A percentile compares a stretch with the other conserved stretches of the same genome.
These are phyloP conservation scores for Cuniculus paca DNA, from an alignment of 2,797 vertebrate genomes.

Conservation along the genomic window DNA sequence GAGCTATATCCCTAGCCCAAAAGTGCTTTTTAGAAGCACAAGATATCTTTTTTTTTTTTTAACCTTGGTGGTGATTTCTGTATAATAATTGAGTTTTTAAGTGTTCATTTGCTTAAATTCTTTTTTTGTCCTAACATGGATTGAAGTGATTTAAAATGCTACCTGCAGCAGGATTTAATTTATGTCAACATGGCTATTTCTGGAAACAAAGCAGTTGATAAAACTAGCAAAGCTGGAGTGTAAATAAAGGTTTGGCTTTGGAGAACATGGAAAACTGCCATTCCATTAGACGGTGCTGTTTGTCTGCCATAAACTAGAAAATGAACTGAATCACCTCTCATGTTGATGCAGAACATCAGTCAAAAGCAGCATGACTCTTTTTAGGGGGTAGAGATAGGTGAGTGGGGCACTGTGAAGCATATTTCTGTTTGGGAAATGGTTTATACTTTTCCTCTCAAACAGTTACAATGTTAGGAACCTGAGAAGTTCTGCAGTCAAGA, in stretches of 20 bases:
- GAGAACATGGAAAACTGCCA: slow-evolving; percentile 25
- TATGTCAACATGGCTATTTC: slow-evolving; percentile 59
- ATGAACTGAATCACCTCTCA: slow-evolving; percentile 6
- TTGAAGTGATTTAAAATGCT: slow-evolving; percentile 51
- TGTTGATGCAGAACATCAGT: background rate
- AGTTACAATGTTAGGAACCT: background rate
- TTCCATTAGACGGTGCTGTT: background rate
- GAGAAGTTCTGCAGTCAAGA: background rate
- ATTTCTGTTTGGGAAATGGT: slow-evolving; percentile 48
- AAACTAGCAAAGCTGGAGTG: background rate
- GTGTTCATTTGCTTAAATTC: slow-evolving; percentile 31
- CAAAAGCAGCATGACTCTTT: background rate
- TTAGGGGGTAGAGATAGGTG: background rate
- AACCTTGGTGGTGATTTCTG: slow-evolving; percentile 48
- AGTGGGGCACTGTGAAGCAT: slow-evolving; percentile 20
- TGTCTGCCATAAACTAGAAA: slow-evolving; percentile 41
- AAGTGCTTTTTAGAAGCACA: background rate
- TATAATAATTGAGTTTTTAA: slow-evolving; percentile 15
- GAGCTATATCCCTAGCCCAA: too few relatives aligned
- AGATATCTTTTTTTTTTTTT: slow-evolving; percentile 1
- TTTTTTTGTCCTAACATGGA: slow-evolving; percentile 55
- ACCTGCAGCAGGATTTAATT: slow-evolving; percentile 45
- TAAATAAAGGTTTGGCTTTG: slow-evolving; percentile 66
- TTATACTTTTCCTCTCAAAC: slow-evolving; percentile 24
- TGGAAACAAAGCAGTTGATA: slow-evolving; percentile 62